Evolutionary conservation across 2,888 invertebrate genomes (phyloP).

Genomic region (Tanypteryx hageni): DNA sequence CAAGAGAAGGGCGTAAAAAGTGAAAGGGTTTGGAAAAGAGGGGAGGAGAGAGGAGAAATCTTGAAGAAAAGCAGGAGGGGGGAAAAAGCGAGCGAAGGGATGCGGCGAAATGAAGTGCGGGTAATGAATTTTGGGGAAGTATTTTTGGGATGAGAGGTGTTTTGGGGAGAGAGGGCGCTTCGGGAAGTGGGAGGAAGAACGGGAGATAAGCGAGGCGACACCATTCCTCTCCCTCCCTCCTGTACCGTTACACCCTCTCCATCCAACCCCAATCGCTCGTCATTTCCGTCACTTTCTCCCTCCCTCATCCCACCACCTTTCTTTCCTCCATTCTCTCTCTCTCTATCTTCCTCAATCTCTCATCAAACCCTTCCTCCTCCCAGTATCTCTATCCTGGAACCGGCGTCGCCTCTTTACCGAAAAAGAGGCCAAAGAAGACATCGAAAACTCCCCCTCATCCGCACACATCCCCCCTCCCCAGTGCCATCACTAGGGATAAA

Average conservation of each 20-base stretch:
- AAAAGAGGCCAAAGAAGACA: too few relatives aligned
- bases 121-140: constrained; percentile 53
- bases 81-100: constrained; percentile 5
- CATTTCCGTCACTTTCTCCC: not conserved
- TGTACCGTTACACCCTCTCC: not conserved
- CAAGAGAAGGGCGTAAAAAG: too few relatives aligned
- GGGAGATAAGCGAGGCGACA: constrained; percentile 26
- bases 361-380: not conserved
- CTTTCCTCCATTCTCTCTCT: not conserved
- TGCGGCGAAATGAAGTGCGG: constrained; percentile 39
- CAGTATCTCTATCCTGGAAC: not conserved
- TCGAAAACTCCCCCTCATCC: too few relatives aligned
- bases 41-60: not conserved
- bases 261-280: not conserved
- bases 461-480: not conserved
- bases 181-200: not conserved
- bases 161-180: not conserved
- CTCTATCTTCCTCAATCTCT: not conserved
- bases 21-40: not conserved
- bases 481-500: constrained; percentile 4
- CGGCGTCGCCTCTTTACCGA: not conserved
- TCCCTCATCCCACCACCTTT: not conserved
- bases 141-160: constrained; percentile 47
- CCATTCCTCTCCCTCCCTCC: not conserved
- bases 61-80: not conserved